Evolutionary conservation across 2,797 vertebrate genomes (phyloP).

Genomic region (Thalassophryne amazonica): DNA sequence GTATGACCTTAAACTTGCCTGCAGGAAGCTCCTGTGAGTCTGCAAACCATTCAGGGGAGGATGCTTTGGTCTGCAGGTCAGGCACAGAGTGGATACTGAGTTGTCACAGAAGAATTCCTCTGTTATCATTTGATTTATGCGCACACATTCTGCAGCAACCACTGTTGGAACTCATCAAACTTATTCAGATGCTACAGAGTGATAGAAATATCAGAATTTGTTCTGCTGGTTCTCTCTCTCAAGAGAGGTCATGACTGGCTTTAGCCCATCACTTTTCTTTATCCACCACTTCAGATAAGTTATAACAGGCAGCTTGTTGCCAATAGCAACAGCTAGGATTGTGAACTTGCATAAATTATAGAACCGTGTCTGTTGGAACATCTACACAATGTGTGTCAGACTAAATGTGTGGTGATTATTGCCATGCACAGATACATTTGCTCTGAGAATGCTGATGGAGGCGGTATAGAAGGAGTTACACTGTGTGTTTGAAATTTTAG

Average conservation of each 20-base stretch:
- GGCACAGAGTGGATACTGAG: too few species aligned
- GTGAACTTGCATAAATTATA: conserved; percentile 79
- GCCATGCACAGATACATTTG: neutral
- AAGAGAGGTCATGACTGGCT: conserved; percentile 40
- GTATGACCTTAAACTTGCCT: conserved; percentile 53
- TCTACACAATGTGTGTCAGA: conserved; percentile 35
- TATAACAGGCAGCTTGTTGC: conserved; percentile 71
- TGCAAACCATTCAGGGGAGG: conserved; percentile 5
- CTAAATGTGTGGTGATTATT: conserved; percentile 41
- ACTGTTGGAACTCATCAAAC: too few species aligned
- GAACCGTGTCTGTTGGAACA: conserved; percentile 48
- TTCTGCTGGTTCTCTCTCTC: conserved; percentile 20
- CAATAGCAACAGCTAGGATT: conserved; percentile 72
- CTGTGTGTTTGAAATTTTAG: too few species aligned
- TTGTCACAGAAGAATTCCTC: too few species aligned
- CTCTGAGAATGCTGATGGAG: neutral
- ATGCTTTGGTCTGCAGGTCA: conserved; percentile 11
- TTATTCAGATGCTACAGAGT: too few species aligned
- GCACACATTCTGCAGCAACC: neutral
- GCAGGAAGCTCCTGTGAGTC: conserved; percentile 33
- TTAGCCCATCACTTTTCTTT: conserved; percentile 21
- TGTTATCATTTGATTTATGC: neutral
- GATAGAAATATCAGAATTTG: too few species aligned
- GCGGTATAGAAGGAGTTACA: too few species aligned
- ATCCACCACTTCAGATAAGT: conserved; percentile 47